These are phyloP conservation scores for Rallus crepitans DNA, from an alignment of 2,797 vertebrate genomes.

Conservation along the genomic window DNA sequence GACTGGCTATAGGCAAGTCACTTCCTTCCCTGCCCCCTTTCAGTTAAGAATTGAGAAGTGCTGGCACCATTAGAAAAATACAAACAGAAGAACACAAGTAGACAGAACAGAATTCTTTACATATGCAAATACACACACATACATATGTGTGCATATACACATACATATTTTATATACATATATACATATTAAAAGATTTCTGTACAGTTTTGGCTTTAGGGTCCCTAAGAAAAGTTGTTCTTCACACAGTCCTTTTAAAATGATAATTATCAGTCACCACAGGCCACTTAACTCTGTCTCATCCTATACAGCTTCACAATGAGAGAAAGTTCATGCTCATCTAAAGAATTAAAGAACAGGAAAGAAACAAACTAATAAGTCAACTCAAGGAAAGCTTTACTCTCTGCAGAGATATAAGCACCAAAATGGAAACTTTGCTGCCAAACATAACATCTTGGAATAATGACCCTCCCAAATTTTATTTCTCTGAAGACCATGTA, in stretches of 20 bases:
- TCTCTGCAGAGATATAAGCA: background rate
- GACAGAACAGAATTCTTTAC: background rate
- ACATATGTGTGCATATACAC: fast-evolving
- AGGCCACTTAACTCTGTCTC: background rate
- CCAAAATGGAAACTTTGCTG: background rate
- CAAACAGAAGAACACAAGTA: background rate
- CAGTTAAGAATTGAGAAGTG: background rate
- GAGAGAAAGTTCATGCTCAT: background rate
- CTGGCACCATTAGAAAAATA: background rate
- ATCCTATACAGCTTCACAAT: background rate
- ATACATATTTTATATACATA: background rate
- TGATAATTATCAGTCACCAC: background rate
- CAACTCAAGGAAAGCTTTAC: background rate
- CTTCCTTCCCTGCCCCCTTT: background rate
- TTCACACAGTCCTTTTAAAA: background rate
- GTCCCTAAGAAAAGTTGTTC: background rate
- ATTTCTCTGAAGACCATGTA: fast-evolving
- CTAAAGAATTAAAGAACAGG: background rate
- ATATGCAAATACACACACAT: background rate
- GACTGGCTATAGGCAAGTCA: background rate
- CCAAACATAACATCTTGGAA: background rate
- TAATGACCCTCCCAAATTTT: background rate
- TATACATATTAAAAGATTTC: background rate
- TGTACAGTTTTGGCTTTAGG: background rate
- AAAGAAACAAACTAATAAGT: background rate